Conservation (phyloP, 2,888 invertebrate genomes). For the Craniophora ligustri region DNA sequence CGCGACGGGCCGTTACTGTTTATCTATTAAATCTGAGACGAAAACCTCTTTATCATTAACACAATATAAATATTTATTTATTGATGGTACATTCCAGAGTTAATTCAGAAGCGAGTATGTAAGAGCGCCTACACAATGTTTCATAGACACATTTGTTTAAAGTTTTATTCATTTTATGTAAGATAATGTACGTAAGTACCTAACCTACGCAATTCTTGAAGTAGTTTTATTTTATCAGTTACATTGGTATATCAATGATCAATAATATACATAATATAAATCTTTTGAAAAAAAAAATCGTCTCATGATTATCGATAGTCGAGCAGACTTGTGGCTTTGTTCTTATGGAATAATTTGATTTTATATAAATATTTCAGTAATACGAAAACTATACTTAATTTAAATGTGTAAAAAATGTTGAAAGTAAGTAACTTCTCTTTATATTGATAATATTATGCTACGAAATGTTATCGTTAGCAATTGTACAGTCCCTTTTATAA, state of each 20-base stretch:
- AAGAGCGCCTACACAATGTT: constrained; percentile 56
- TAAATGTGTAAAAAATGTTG: no score
- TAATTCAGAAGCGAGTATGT: constrained; percentile 78
- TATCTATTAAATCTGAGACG: constrained; percentile 79
- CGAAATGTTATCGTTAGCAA: constrained; percentile 2
- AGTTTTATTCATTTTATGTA: neutral
- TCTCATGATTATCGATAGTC: no score
- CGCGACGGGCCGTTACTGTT: constrained; percentile 64
- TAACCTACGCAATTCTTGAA: no score
- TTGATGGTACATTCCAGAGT: constrained; percentile 65
- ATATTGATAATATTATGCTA: neutral
- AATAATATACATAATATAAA: no score
- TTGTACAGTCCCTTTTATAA: constrained; percentile 63
- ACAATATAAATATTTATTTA: constrained; percentile 84
- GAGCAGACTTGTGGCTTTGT: no score
- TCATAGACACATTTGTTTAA: neutral
- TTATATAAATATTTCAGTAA: no score
- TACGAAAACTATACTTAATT: no score
- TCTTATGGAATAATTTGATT: no score
- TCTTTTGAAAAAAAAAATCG: no score
- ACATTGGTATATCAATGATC: no score
- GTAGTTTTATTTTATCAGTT: no score
- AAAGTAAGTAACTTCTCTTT: neutral
- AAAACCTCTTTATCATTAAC: constrained; percentile 81
- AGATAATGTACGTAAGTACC: no score